Conservation (phyloP, 2,888 invertebrate species). For the Heliconius ismenius region DNA sequence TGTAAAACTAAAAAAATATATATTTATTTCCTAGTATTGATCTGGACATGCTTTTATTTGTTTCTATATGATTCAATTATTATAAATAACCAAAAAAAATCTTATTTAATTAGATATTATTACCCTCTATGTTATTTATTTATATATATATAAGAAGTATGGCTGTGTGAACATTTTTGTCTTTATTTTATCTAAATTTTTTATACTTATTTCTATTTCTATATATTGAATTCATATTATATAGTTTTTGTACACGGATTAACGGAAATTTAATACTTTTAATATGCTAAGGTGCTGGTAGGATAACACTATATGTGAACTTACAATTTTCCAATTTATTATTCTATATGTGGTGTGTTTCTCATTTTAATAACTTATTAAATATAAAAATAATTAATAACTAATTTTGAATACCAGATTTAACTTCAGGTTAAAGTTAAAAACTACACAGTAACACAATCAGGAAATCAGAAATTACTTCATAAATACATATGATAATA, state of each 20-base stretch:
- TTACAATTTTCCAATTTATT: slow-evolving; percentile 34
- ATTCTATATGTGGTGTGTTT: slow-evolving; percentile 46
- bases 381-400: slow-evolving; percentile 25
- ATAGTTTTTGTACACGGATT: slow-evolving; percentile 16
- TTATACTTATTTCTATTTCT: slow-evolving; percentile 39
- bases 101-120: slow-evolving; percentile 60
- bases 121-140: slow-evolving; percentile 64
- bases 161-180: slow-evolving; percentile 76
- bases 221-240: slow-evolving; percentile 23
- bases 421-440: neutral
- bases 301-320: slow-evolving; percentile 48
- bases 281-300: slow-evolving; percentile 72
- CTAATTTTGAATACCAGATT: slow-evolving; percentile 22
- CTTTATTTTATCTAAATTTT: slow-evolving; percentile 66
- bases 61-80: neutral
- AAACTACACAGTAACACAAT: slow-evolving; percentile 2
- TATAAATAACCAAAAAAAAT: slow-evolving; percentile 66
- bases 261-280: slow-evolving; percentile 32
- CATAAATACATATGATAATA: slow-evolving; percentile 44
- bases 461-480: slow-evolving; percentile 9
- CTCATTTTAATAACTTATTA: slow-evolving; percentile 44
- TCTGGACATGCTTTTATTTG: neutral
- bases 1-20: too few species aligned
- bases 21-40: too few species aligned
- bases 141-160: slow-evolving; percentile 75